Conservation (phyloP, 1,140 invertebrate genomes). For the Halyomorpha halys region DNA sequence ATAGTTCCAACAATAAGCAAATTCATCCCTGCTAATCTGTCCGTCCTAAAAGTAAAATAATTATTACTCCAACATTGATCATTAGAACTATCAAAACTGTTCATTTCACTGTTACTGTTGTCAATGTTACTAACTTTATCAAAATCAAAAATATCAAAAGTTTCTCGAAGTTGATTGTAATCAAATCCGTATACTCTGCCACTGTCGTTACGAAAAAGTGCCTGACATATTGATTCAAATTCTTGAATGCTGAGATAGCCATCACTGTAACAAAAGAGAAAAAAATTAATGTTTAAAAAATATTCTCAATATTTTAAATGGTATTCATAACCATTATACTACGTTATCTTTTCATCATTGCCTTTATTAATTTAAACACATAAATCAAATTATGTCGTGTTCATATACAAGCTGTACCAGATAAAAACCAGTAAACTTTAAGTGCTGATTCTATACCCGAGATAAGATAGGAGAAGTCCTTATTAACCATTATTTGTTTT, state of each 20-base stretch:
- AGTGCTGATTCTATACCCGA: too few relatives aligned
- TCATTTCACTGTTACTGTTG: not conserved
- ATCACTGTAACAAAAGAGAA: slow-evolving; percentile 46
- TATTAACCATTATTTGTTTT: too few relatives aligned
- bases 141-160: slow-evolving; percentile 33
- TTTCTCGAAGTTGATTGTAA: slow-evolving; percentile 54
- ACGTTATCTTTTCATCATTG: too few relatives aligned
- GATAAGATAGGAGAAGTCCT: too few relatives aligned
- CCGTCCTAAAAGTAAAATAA: slow-evolving; percentile 47
- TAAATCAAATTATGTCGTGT: too few relatives aligned
- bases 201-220: slow-evolving; percentile 73
- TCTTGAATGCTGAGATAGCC: slow-evolving; percentile 64
- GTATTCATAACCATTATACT: too few relatives aligned
- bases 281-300: not conserved
- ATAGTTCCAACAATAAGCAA: slow-evolving; percentile 61
- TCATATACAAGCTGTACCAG: too few relatives aligned
- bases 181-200: slow-evolving; percentile 74
- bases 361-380: too few relatives aligned
- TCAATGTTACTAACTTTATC: slow-evolving; percentile 34
- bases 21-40: slow-evolving; percentile 70
- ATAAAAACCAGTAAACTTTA: too few relatives aligned
- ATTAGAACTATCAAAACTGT: not conserved
- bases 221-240: slow-evolving; percentile 69
- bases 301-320: not conserved
- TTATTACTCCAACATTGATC: not conserved